These are phyloP conservation scores for Drosophila kokeensis DNA, from an alignment of 2,888 invertebrate species.

Conservation along the genomic window DNA sequence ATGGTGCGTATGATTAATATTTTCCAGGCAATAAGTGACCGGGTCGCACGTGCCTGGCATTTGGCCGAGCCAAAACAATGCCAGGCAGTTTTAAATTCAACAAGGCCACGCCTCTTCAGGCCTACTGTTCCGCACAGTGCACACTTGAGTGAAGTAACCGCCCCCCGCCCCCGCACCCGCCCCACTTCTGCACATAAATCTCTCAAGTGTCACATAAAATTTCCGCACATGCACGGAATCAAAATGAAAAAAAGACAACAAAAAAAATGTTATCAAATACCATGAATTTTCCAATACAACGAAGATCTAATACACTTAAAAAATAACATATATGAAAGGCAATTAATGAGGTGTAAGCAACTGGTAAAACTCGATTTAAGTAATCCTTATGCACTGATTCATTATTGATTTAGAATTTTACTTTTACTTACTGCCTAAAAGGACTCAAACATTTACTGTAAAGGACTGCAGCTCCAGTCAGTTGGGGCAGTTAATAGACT, in stretches of 20 bases:
- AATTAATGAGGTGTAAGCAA: neutral
- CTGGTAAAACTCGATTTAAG: neutral
- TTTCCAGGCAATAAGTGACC: constrained; percentile 41
- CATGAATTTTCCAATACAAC: constrained; percentile 4
- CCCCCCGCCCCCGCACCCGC: neutral
- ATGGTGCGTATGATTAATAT: constrained; percentile 75
- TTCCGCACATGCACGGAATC: constrained; percentile 78
- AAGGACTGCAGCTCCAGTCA: neutral
- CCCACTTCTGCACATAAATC: constrained; percentile 57
- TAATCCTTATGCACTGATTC: neutral
- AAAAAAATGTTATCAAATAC: constrained; percentile 30
- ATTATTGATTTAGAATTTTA: neutral
- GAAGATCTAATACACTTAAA: constrained; percentile 29
- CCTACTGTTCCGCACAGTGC: constrained; percentile 23
- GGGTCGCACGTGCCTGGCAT: constrained; percentile 65
- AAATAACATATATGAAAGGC: accelerated
- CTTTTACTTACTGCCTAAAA: neutral
- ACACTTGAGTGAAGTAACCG: constrained; percentile 16
- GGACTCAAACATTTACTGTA: neutral
- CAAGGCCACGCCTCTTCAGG: constrained; percentile 61
- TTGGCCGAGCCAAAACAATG: constrained; percentile 34
- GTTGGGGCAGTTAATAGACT: neutral
- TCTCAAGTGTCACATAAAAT: constrained; percentile 80
- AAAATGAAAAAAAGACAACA: constrained; percentile 62
- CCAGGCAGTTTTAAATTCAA: constrained; percentile 64